Evolutionary conservation across 2,113 vertebrate genomes (phyloP).

Genomic region (Sylvilagus bachmani): DNA sequence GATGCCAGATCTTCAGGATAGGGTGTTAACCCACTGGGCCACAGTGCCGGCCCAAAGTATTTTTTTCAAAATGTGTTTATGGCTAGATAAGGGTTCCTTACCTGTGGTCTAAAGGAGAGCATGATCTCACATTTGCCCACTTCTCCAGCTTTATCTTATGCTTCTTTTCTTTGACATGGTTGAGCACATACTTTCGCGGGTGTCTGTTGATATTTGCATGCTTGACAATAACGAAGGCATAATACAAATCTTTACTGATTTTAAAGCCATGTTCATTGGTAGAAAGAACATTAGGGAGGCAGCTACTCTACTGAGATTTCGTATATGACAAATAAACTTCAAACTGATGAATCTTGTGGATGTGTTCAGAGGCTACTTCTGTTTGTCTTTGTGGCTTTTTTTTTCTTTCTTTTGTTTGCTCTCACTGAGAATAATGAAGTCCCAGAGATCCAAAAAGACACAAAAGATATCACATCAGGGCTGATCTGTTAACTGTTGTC

Average conservation of each 20-base stretch:
- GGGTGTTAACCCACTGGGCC: too few species aligned
- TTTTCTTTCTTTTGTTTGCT: not conserved
- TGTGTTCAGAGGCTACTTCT: not conserved
- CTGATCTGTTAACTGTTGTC: not conserved
- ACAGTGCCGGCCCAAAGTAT: too few species aligned
- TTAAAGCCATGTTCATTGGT: not conserved
- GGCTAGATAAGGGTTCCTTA: not conserved
- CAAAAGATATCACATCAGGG: not conserved
- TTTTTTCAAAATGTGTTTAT: not conserved
- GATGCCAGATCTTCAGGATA: too few species aligned
- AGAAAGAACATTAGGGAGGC: not conserved
- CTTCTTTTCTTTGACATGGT: not conserved
- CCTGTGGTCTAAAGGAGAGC: accelerated
- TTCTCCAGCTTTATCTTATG: not conserved
- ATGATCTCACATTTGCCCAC: not conserved
- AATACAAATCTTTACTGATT: not conserved
- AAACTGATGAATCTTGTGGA: not conserved
- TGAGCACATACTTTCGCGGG: not conserved
- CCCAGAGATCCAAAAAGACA: not conserved
- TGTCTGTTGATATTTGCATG: not conserved
- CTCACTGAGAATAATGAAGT: not conserved
- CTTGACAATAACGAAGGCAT: not conserved
- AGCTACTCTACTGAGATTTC: not conserved
- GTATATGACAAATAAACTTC: not conserved
- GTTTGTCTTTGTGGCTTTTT: not conserved